These are phyloP conservation scores for Craniophora ligustri DNA, from an alignment of 2,888 invertebrate species.

Conservation along the genomic window DNA sequence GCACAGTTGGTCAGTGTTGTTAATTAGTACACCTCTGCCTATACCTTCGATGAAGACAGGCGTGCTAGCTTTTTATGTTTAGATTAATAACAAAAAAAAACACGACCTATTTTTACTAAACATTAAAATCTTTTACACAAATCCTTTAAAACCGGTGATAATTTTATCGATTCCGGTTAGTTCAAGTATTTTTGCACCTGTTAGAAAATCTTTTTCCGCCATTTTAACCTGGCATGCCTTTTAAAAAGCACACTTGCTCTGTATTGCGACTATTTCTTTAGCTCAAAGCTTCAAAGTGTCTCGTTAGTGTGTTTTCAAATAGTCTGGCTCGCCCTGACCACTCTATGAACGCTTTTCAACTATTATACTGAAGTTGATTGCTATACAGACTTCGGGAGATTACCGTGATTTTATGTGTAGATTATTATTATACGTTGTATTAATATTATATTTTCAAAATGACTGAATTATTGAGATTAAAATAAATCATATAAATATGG, in stretches of 20 bases:
- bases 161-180: neutral
- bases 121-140: no score
- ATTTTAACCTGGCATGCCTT: constrained; percentile 19
- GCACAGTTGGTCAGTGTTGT: no score
- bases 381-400: constrained; percentile 63
- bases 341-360: constrained; percentile 65
- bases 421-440: no score
- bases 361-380: constrained; percentile 72
- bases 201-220: constrained; percentile 1
- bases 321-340: constrained; percentile 60
- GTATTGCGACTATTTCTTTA: constrained; percentile 48
- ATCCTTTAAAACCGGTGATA: no score
- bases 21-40: no score
- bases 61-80: no score
- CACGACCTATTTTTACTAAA: no score
- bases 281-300: constrained; percentile 67
- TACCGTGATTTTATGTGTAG: constrained; percentile 46
- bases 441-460: no score
- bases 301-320: constrained; percentile 81
- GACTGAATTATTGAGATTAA: no score
- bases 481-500: no score
- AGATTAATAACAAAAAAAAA: no score
- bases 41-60: no score
- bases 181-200: neutral
- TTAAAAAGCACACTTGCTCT: constrained; percentile 27